Evolutionary conservation across 2,797 vertebrate species (phyloP), one percentile per base, ranked within the genome.

Genomic region (Luscinia megarhynchos): DNA sequence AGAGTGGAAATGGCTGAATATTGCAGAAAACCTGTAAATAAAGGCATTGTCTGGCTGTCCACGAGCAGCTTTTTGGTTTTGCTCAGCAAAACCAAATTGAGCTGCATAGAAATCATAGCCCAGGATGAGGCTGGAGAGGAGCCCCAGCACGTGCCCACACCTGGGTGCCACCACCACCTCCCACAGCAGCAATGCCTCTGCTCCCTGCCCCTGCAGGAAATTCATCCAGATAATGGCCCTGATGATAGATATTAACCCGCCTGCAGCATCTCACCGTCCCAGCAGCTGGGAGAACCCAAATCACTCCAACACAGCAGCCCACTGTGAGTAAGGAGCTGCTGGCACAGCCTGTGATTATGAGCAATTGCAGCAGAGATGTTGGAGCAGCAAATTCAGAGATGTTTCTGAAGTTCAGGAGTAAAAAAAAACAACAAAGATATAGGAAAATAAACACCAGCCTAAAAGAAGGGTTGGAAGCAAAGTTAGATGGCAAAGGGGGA

Each of bases 301-400:
- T 55, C 72, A 32, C 58, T 18, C 54, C 4, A 53, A 41, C 69
- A n/a, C 61, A 40, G 87, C 93, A 94, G 90, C 73, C 67, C 41
- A 8, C 74, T 84, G 81, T 6, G 61, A 87, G 76, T 26, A 50
- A 73, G 86, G 48, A 82, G 48, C 88, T 69, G 29, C 90, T 73
- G 77, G 41, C 83, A 90, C 67, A 55, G 19, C 54, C 64, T 62
- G 7, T 14, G 29, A 75, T 75, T 86, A 40, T 30, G 18, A 81
- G 63, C 62, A 78, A 76, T 77, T 63, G 48, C 43, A 69, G 79
- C 85, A 84, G 64, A 66, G 51, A n/a, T 19, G 62, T 40, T 48
- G 53, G 0, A 55, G 76, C 67, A 87, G 83, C 62, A 75, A 68
- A 92, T 84, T 54, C 70, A 61, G 64, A 68, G 21, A 5, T 4